Conservation (phyloP, 2,888 invertebrate genomes). For the Terebella lapidaria region DNA sequence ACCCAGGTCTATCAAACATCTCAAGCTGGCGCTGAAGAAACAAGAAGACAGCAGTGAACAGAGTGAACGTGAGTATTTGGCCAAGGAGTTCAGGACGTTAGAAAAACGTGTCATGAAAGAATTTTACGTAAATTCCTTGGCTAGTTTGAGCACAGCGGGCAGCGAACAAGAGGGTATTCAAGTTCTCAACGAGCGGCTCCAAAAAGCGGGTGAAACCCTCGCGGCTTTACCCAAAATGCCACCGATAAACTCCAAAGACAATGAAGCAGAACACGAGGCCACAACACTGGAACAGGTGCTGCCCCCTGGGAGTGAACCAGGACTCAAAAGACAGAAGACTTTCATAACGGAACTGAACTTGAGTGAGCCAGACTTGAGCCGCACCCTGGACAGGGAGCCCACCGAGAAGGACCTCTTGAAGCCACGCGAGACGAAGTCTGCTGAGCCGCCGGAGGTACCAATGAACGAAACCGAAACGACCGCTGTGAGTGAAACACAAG, state of each 20-base stretch:
- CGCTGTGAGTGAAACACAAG: background rate
- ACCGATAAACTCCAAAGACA: too few species aligned
- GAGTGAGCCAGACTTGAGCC: background rate
- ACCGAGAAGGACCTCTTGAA: too few species aligned
- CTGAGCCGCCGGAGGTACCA: background rate
- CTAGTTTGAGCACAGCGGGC: background rate
- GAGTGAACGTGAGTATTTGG: background rate
- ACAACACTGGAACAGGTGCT: too few species aligned
- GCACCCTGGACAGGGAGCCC: too few species aligned
- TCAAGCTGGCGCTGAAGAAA: constrained; percentile 3
- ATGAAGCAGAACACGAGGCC: too few species aligned
- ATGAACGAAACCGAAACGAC: background rate
- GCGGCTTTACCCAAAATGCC: too few species aligned
- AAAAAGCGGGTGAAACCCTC: background rate
- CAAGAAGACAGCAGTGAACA: background rate
- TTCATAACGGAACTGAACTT: background rate
- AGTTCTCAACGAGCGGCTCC: background rate
- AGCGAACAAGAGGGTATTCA: background rate
- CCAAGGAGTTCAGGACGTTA: background rate
- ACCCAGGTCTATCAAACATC: background rate
- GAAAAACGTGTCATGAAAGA: background rate
- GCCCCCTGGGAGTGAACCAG: too few species aligned
- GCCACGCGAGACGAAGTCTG: too few species aligned
- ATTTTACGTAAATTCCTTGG: background rate
- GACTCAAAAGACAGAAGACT: too few species aligned